phyloP scores from a whole-genome alignment of 2,113 vertebrate genomes.

The Phodopus roborovskii region DNA sequence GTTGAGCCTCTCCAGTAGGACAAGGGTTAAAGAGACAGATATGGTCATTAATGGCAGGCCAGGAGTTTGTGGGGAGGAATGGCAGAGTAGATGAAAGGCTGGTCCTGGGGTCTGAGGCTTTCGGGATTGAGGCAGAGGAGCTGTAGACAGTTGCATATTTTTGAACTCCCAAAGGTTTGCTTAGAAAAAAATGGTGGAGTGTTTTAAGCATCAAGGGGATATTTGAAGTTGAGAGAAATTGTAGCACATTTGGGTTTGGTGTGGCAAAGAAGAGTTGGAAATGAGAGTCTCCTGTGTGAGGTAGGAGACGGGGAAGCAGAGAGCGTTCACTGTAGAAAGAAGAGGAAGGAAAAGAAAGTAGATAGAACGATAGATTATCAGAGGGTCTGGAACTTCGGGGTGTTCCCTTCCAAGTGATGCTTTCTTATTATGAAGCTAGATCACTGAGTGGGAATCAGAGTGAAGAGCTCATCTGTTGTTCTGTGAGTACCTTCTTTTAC shows the following conservation, averaged over 20 bases:
- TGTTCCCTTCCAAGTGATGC: background rate
- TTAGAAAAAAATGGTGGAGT: background rate
- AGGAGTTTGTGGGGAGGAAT: background rate
- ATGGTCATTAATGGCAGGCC: background rate
- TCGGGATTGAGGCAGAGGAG: background rate
- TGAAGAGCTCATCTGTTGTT: background rate
- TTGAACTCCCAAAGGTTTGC: background rate
- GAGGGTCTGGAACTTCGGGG: background rate
- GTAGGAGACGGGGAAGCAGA: background rate
- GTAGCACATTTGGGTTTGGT: background rate
- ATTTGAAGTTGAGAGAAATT: slow-evolving; percentile 13
- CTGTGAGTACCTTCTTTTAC: background rate
- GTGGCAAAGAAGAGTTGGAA: background rate
- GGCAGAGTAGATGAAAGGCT: background rate
- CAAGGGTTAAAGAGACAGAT: background rate
- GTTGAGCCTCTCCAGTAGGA: background rate
- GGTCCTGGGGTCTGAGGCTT: background rate
- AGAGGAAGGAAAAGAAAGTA: background rate
- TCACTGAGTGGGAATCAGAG: background rate
- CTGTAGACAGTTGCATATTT: background rate
- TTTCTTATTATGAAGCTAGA: background rate
- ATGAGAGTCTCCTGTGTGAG: background rate
- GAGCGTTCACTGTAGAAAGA: background rate
- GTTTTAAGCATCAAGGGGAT: background rate
- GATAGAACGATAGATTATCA: background rate